These are phyloP conservation scores for Sebastes itinus DNA, from an alignment of 2,797 vertebrate genomes.

Conservation along the genomic window DNA sequence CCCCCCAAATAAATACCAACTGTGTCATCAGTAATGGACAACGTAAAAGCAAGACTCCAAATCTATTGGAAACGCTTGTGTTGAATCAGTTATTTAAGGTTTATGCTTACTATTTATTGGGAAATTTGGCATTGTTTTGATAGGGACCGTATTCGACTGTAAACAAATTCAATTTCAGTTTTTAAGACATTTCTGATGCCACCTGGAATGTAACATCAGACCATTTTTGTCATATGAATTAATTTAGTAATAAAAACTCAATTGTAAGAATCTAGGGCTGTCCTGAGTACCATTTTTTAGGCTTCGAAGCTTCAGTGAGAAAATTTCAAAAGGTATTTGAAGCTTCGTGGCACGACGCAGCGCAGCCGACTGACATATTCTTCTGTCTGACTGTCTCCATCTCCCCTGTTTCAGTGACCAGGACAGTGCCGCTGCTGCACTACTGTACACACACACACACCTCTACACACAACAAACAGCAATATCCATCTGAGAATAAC, in stretches of 20 bases:
- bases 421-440: too few species aligned
- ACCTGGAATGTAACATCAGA: not conserved
- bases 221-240: not conserved
- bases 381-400: too few species aligned
- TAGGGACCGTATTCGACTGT: accelerated
- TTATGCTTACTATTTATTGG: not conserved
- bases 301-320: too few species aligned
- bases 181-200: not conserved
- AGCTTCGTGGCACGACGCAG: accelerated
- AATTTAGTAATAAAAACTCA: not conserved
- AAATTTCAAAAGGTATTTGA: too few species aligned
- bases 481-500: too few species aligned
- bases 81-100: not conserved
- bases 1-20: not conserved
- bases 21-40: not conserved
- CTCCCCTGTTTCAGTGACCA: too few species aligned
- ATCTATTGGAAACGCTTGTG: not conserved
- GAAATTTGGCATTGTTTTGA: not conserved
- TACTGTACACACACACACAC: too few species aligned
- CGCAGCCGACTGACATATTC: accelerated
- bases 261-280: not conserved
- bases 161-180: not conserved
- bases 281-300: too few species aligned
- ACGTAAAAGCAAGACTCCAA: not conserved
- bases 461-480: too few species aligned